Evolutionary conservation across 1,140 invertebrate genomes (phyloP).

Genomic region (Musca vetustissima): DNA sequence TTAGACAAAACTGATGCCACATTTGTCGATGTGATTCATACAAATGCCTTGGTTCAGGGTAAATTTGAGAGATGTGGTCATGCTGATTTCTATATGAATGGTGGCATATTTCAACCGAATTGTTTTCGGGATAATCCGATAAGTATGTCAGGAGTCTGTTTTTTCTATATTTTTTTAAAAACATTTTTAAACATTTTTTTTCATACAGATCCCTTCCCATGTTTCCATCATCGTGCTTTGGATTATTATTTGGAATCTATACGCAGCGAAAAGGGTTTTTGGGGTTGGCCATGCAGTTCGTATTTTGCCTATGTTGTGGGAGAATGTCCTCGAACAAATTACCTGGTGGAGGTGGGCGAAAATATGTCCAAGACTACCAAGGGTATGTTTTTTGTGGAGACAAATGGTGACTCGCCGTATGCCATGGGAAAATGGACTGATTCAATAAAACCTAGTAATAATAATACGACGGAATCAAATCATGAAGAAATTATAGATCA

Average conservation of each 20-base stretch:
- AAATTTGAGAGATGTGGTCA: conserved; percentile 65
- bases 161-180: no score
- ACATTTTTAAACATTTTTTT: not conserved
- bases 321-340: conserved; percentile 56
- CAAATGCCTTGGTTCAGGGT: conserved; percentile 69
- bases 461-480: conserved; percentile 2
- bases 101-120: conserved; percentile 68
- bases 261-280: conserved; percentile 65
- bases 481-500: conserved; percentile 16
- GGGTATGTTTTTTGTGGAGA: conserved; percentile 50
- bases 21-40: conserved; percentile 77
- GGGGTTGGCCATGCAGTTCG: conserved; percentile 65
- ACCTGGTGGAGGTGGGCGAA: conserved; percentile 46
- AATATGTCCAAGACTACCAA: conserved; percentile 39
- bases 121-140: conserved; percentile 32
- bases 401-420: conserved; percentile 47
- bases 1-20: conserved; percentile 69
- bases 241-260: conserved; percentile 74
- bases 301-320: conserved; percentile 62
- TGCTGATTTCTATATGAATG: conserved; percentile 75
- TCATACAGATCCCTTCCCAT: conserved; percentile 55
- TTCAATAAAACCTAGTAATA: conserved; percentile 38
- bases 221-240: conserved; percentile 69
- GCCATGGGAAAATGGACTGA: conserved; percentile 53
- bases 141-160: conserved; percentile 26